Percentiles rank a stretch among this genome's conserved stretches.
Conservation (phyloP, 64 coral and sea anemone species). For the Acropora tenuis region DNA sequence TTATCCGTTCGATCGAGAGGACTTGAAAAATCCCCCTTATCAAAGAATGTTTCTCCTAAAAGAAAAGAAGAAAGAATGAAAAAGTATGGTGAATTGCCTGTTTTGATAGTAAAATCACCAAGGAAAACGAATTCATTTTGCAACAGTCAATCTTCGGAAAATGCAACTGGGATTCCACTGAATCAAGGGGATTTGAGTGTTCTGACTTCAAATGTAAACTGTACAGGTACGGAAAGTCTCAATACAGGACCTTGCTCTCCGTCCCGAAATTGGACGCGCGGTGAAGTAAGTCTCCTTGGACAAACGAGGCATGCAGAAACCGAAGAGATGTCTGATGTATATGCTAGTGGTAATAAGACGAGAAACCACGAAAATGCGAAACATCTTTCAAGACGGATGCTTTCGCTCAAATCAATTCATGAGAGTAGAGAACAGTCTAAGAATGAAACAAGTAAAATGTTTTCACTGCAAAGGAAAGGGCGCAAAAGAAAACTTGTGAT, state of each 20-base stretch:
- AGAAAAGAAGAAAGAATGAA: constrained; percentile 29
- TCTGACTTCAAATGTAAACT: not conserved
- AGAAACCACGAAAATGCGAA: not conserved
- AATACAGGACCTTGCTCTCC: not conserved
- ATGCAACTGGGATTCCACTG: not conserved
- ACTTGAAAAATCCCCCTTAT: not conserved
- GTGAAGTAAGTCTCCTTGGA: not conserved
- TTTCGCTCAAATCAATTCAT: not conserved
- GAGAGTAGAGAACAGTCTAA: not conserved
- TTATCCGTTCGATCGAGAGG: not conserved
- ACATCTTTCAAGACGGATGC: not conserved
- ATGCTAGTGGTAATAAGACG: not conserved
- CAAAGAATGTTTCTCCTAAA: constrained; percentile 17
- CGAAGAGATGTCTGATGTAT: not conserved
- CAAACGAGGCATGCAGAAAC: not conserved
- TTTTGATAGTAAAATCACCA: constrained; percentile 21
- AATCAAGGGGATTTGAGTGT: not conserved
- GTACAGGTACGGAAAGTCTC: not conserved
- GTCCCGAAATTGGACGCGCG: constrained; percentile 7
- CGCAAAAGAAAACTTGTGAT: constrained; percentile 3
- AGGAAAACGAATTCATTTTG: not conserved
- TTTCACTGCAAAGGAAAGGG: constrained; percentile 13
- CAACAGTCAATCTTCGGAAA: not conserved
- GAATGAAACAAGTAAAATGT: not conserved
- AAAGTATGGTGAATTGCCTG: constrained; percentile 12